phyloP scores from a whole-genome alignment of 2,113 vertebrate species.

The Podarcis muralis region DNA sequence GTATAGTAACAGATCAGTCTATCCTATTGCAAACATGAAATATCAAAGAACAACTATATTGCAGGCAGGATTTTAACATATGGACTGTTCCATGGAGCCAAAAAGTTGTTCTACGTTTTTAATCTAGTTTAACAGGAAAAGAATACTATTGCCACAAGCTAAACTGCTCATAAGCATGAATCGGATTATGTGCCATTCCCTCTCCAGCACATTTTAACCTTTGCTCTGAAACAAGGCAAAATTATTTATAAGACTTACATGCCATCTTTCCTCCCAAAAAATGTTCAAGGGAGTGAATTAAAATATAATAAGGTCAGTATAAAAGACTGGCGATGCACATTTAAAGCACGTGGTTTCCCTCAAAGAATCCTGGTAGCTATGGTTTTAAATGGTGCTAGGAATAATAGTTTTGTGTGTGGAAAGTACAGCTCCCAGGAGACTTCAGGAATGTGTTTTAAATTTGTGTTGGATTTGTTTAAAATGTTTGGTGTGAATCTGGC shows the following conservation, averaged over 20 bases:
- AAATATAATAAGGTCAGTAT: too few relatives aligned
- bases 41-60: not conserved
- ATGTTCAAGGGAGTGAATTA: too few relatives aligned
- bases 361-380: too few relatives aligned
- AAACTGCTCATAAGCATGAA: not conserved
- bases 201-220: not conserved
- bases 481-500: too few relatives aligned
- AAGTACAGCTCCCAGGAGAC: too few relatives aligned
- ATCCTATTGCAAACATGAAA: not conserved
- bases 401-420: too few relatives aligned
- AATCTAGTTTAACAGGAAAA: not conserved
- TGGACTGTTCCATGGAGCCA: not conserved
- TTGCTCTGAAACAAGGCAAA: not conserved
- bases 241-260: not conserved
- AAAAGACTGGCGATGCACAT: too few relatives aligned
- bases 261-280: not conserved
- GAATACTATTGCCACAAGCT: not conserved
- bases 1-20: not conserved
- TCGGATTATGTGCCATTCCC: not conserved
- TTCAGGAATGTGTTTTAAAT: too few relatives aligned
- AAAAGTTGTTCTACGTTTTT: not conserved
- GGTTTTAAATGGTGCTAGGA: too few relatives aligned
- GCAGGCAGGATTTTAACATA: not conserved
- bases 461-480: too few relatives aligned
- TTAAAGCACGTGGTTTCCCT: too few relatives aligned